A percentile compares a stretch with the other conserved stretches of the same genome.
phyloP scores from a whole-genome alignment of 2,888 invertebrate genomes.

The Catocala nupta region DNA sequence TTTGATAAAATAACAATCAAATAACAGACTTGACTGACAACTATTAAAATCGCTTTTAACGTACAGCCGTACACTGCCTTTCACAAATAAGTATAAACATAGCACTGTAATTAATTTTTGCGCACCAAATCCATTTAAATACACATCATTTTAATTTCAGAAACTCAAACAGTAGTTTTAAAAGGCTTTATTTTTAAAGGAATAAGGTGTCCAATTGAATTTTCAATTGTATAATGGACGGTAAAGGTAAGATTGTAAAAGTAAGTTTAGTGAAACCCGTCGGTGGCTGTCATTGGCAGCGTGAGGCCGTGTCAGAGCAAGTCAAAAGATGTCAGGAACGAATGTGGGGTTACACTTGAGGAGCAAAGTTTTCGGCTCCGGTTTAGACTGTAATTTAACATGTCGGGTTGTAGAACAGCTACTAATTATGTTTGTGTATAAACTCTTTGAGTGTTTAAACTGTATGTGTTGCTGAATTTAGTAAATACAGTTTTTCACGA shows the following conservation, averaged over 20 bases:
- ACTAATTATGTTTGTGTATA: constrained; percentile 1
- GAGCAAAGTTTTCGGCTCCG: constrained; percentile 12
- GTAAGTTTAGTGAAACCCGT: constrained; percentile 49
- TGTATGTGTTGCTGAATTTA: not conserved
- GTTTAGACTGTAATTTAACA: constrained; percentile 6
- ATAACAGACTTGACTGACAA: constrained; percentile 1
- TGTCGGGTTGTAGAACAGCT: not conserved
- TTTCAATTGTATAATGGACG: constrained; percentile 33
- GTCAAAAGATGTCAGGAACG: constrained; percentile 50
- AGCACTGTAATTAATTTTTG: constrained; percentile 52
- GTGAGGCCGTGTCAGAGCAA: constrained; percentile 52
- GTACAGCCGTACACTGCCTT: constrained; percentile 42
- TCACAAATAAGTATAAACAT: constrained; percentile 46
- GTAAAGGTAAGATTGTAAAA: constrained; percentile 42
- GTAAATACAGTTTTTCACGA: too few species aligned
- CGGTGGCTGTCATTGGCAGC: constrained; percentile 54
- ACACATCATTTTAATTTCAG: not conserved
- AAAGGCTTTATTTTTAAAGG: constrained; percentile 27
- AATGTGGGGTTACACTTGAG: constrained; percentile 24
- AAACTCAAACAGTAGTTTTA: not conserved
- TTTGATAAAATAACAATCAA: too few species aligned
- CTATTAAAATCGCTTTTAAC: constrained; percentile 19
- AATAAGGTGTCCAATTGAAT: constrained; percentile 23
- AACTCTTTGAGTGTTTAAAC: not conserved
- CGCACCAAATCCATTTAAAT: constrained; percentile 38